Base-by-base conservation (phyloP, 2,113 vertebrate species). In the Pleuronectes platessa region DNA sequence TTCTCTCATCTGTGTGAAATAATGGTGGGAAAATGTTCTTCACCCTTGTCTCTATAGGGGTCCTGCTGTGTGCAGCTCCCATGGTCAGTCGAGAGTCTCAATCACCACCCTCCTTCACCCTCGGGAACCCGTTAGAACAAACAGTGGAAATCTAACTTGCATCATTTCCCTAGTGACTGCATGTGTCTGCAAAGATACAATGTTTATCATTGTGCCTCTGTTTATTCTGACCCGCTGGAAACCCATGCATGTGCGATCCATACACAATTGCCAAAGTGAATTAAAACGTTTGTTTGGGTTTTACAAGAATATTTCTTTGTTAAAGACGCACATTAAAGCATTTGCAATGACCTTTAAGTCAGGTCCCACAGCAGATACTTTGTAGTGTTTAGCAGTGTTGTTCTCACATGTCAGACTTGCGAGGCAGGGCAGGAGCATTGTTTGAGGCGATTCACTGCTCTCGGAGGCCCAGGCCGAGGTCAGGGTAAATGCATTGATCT, bases 11-110 rank as follows among this genome's bases (percentile, higher is more conserved):
- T 80, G 82, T 85, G 84, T 72, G 74, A 90, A 83, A 93, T 90
- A 90, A 93, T 92, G 90, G 90, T 95, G 94, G 93, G 92, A 92
- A 91, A 86, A 88, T 75, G 21, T 87, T 82, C 84, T 79, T 89
- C 85, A 76, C 82, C n/a, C 17, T 78, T 56, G 79, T 27, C 88
- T 73, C 80, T 78, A 74, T 84, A 84, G 65, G 71, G 81, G 70
- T 76, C 79, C 81, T 72, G 74, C 81, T 72, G 74, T 72, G 61
- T 84, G 47, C 87, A 61, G 65, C 81, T 90, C 77, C 67, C 78
- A 83, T 74, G 74, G 77, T 71, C 60, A 55, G 21, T 60, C 61
- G 73, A 27, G 56, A 79, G 27, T 65, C 27, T 54, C 26, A 74
- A 73, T 71, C 59, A 61, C 78, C 63, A 71, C 62, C 70, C 70